Percentiles rank a stretch among this genome's conserved stretches.
Evolutionary conservation across 2,797 vertebrate genomes (phyloP).

Genomic region (Trichosurus vulpecula): DNA sequence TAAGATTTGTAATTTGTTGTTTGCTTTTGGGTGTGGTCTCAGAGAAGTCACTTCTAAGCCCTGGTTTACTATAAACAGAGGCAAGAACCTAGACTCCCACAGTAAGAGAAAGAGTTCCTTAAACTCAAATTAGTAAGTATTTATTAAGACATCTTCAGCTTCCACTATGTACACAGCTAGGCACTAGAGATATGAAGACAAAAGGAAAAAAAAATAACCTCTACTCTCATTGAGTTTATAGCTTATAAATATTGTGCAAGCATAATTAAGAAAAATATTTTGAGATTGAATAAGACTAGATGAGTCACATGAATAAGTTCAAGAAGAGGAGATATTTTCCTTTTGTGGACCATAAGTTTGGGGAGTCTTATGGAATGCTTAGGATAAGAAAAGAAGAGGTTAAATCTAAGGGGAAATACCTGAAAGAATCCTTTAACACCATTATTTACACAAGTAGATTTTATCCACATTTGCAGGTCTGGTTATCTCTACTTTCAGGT

Average conservation of each 20-base stretch:
- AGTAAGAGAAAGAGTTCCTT: not conserved
- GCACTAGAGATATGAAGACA: not conserved
- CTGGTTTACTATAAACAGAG: not conserved
- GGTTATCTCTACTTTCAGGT: not conserved
- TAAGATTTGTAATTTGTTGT: not conserved
- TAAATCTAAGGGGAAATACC: conserved; percentile 28
- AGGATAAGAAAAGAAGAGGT: not conserved
- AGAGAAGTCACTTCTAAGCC: not conserved
- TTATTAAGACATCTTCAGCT: not conserved
- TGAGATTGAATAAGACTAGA: conserved; percentile 5
- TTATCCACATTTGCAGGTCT: conserved; percentile 11
- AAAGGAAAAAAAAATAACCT: not conserved
- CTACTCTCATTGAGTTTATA: not conserved
- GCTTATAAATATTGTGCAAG: not conserved
- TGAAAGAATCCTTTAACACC: not conserved
- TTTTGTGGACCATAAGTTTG: not conserved
- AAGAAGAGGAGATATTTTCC: conserved; percentile 1
- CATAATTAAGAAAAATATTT: conserved; percentile 7
- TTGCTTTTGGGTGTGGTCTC: not conserved
- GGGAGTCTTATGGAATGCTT: not conserved
- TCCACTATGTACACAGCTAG: not conserved
- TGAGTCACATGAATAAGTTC: not conserved
- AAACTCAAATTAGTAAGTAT: not conserved
- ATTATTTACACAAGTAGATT: not conserved
- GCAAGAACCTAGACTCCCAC: not conserved